Conservation (phyloP, 1,140 invertebrate species). For the Drosophila rufa region DNA sequence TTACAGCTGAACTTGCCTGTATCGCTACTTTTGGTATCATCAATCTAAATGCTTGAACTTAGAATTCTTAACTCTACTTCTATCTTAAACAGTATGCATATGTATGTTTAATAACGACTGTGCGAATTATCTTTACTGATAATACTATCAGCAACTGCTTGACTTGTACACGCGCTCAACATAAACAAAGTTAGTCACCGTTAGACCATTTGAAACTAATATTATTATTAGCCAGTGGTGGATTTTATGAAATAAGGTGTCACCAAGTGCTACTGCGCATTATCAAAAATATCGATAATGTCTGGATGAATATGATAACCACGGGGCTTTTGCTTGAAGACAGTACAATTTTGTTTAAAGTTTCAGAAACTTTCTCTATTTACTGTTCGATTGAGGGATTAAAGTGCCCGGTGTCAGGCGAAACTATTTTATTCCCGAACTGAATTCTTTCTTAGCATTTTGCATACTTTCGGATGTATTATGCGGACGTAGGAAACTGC, state of each 20-base stretch:
- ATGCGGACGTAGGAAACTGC: conserved; percentile 3
- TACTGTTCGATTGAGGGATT: conserved; percentile 58
- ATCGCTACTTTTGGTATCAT: neutral
- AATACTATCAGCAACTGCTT: neutral
- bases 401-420: conserved; percentile 13
- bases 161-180: too few relatives aligned
- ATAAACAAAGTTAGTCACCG: too few relatives aligned
- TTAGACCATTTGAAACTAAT: too few relatives aligned
- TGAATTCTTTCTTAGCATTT: neutral
- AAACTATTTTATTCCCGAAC: neutral
- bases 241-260: neutral
- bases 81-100: too few relatives aligned
- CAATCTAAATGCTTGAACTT: too few relatives aligned
- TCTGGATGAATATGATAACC: neutral
- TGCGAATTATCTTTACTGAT: neutral
- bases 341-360: conserved; percentile 7
- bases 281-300: neutral
- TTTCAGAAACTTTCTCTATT: conserved; percentile 44
- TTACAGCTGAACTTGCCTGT: neutral
- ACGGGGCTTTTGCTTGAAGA: conserved; percentile 12
- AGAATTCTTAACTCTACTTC: neutral
- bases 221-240: neutral
- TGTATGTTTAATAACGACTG: neutral
- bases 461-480: conserved; percentile 5
- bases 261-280: neutral